Evolutionary conservation across 2,888 invertebrate species (phyloP).

Genomic region (Ecdyonurus torrentis): DNA sequence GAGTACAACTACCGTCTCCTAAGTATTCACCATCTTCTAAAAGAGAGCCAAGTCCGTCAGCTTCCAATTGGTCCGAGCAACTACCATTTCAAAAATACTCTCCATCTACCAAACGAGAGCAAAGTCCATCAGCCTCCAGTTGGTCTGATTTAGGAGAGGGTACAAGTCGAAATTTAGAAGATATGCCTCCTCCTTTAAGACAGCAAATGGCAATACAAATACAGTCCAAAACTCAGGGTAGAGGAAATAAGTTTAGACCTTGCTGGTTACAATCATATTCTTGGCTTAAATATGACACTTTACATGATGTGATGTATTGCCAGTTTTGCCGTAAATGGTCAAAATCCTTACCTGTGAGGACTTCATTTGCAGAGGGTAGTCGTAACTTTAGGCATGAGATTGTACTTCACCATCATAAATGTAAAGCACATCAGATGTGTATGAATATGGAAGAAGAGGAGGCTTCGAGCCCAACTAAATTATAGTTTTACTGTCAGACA

Average conservation of each 20-base stretch:
- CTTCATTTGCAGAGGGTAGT: slow-evolving; percentile 64
- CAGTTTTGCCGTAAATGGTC: slow-evolving; percentile 59
- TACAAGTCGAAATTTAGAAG: background rate
- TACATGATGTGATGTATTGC: slow-evolving; percentile 52
- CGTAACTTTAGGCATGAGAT: slow-evolving; percentile 60
- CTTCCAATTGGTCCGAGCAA: background rate
- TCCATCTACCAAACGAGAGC: background rate
- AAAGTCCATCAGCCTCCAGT: background rate
- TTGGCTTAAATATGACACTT: slow-evolving; percentile 56
- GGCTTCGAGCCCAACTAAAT: slow-evolving; percentile 20
- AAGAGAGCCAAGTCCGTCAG: background rate
- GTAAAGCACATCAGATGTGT: slow-evolving; percentile 57
- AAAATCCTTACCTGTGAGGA: slow-evolving; percentile 46
- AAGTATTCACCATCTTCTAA: background rate
- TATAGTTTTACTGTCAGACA: too few relatives aligned
- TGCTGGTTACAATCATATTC: slow-evolving; percentile 50
- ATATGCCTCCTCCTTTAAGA: background rate
- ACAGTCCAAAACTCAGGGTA: slow-evolving; percentile 22
- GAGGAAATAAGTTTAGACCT: slow-evolving; percentile 46
- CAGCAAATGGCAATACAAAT: background rate
- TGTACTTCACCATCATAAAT: slow-evolving; percentile 61
- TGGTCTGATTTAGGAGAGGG: background rate
- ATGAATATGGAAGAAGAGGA: slow-evolving; percentile 30
- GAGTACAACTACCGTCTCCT: background rate
- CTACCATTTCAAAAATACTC: background rate